Base-by-base conservation (phyloP, 1,140 invertebrate species). In the Lasaia peninsularis region DNA sequence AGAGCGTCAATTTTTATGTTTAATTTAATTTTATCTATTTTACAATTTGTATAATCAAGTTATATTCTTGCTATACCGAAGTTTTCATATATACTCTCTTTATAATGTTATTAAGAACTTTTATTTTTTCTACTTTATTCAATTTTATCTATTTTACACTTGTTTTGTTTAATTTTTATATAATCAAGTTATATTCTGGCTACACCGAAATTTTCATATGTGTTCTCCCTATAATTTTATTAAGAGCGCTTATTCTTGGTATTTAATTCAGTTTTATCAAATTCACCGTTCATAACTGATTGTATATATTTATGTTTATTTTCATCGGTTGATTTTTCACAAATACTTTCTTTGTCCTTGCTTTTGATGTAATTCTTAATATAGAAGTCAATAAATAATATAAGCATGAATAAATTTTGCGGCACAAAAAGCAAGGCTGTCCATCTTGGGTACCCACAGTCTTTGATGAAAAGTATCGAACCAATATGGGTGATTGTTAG, bases 391-490 rank as follows among this genome's bases (percentile, higher is more conserved):
- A 58, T 1, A 32, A 73, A 73, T 28, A 70, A 21, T 31, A 63
- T 50, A 5, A 73, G 50, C 24, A 73, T 63, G 18, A 67, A 61
- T 1, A 73, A 10, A 21, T 60, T 58, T 56, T 65, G 62, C 0
- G 65, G 44, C 2, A 56, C 35, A 11, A 65, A 58, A 1, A 60
- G 0, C 0, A 52, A 21, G 2, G 31, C 52, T 1, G 51, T 40
- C 66, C 91, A 91, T 40, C 32, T 35, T 8, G 67, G 70, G n/a
- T 65, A 72, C 0, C 6, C 48, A 34, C 67, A 73, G 31, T 64
- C 34, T 20, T 33, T 28, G 10, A 48, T 33, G 0, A 64, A 54
- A 7, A 60, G 11, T 12, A 58, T 31, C 4, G 52, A 24, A 2
- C 58, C n/a, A 5, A 67, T 60, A 32, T 72, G 65, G 16, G 63